These are phyloP conservation scores for Yasuhikotakia modesta DNA, from an alignment of 2,797 vertebrate species.

Conservation along the genomic window DNA sequence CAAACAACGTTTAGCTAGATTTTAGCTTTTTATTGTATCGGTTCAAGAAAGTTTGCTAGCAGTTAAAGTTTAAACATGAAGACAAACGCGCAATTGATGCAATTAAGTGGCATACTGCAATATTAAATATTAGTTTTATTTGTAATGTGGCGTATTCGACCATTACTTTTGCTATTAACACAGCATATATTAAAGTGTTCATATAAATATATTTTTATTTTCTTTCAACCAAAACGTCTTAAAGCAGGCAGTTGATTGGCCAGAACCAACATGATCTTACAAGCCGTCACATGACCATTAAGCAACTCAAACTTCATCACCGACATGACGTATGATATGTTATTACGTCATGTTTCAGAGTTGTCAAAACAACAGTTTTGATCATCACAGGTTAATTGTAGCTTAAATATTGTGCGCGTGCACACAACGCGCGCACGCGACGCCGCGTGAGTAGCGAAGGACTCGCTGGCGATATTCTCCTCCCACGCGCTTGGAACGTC, in stretches of 20 bases:
- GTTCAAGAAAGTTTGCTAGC: neutral
- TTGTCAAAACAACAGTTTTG: neutral
- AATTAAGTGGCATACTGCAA: no score
- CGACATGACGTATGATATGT: neutral
- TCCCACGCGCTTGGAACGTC: constrained; percentile 71
- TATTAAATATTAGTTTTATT: no score
- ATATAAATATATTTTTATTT: neutral
- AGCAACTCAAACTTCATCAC: neutral
- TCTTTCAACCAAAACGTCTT: neutral
- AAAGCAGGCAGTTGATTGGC: constrained; percentile 7
- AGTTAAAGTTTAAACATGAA: neutral
- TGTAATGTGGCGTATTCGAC: neutral
- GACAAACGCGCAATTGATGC: no score
- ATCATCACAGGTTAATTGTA: neutral
- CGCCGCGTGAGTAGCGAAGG: constrained; percentile 63
- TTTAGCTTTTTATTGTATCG: neutral
- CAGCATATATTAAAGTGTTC: neutral
- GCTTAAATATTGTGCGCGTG: constrained; percentile 7
- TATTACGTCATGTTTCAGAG: neutral
- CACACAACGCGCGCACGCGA: constrained; percentile 69
- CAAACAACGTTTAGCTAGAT: neutral
- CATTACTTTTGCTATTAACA: neutral
- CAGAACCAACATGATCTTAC: neutral
- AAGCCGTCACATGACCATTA: neutral
- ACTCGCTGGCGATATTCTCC: constrained; percentile 61